These are phyloP conservation scores for Mactra quadrangularis DNA, from an alignment of 1,140 invertebrate species.

Conservation along the genomic window DNA sequence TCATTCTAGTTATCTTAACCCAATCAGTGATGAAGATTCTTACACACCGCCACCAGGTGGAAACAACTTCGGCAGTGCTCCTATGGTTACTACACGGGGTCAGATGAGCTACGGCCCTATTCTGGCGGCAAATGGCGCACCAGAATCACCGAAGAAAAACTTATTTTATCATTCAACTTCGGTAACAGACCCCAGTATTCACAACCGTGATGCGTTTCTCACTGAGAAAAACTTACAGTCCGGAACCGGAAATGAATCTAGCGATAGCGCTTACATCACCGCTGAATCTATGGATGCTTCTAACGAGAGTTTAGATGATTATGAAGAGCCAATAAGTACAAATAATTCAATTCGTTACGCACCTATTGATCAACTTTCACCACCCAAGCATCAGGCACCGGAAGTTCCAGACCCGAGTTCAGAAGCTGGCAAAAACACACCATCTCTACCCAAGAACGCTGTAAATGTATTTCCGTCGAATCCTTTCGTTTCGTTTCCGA, in stretches of 20 bases:
- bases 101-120: slow-evolving; percentile 56
- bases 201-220: slow-evolving; percentile 3
- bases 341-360: slow-evolving; percentile 33
- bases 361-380: not conserved
- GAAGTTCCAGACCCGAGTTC: not conserved
- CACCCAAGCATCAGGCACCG: slow-evolving; percentile 26
- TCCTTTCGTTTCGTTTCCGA: slow-evolving; percentile 3
- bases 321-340: slow-evolving; percentile 48
- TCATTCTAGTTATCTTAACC: slow-evolving; percentile 30
- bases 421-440: not conserved
- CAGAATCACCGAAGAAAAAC: slow-evolving; percentile 11
- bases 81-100: slow-evolving; percentile 35
- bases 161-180: slow-evolving; percentile 43
- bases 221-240: slow-evolving; percentile 19
- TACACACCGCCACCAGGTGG: slow-evolving; percentile 32
- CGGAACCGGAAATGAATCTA: not conserved
- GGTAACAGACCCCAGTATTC: slow-evolving; percentile 13
- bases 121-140: slow-evolving; percentile 20
- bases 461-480: slow-evolving; percentile 50
- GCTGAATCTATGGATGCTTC: slow-evolving; percentile 4
- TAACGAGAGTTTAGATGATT: slow-evolving; percentile 30
- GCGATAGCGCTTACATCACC: not conserved
- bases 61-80: not conserved
- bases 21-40: slow-evolving; percentile 48
- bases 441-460: slow-evolving; percentile 9